Base-by-base conservation (phyloP, 2,888 invertebrate species). In the Autographa gamma region DNA sequence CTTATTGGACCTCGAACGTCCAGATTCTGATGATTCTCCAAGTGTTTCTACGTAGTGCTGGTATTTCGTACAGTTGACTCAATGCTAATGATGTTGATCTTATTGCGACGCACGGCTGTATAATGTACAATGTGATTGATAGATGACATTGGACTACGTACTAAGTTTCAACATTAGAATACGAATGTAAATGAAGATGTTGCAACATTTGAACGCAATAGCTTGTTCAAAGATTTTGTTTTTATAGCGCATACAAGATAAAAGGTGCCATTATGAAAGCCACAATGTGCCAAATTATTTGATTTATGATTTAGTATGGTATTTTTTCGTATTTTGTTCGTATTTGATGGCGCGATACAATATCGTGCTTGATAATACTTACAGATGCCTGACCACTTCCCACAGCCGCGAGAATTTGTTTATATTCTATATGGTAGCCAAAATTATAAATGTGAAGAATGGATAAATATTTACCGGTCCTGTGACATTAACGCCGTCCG, bases 401-500 rank as follows among this genome's bases (percentile, higher is more conserved):
- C 14, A 48, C 48, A n/a, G 6, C 48, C n/a, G 54, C 9, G 25
- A 56, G n/a, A 56, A 56, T 56, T 56, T 56, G 19, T 25, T 25
- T 11, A 8, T 54, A 54, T 54, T 8, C n/a, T 52, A 18, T n/a
- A 52, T 56, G 54, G 13, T 11, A 56, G 19, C 13, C 54, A 25
- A 13, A 56, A 56, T 13, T 31, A 59, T 31, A 25, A 59, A 32
- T 13, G 31, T 16, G 32, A 32, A n/a, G 8, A 59, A 32, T 56
- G 48, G 38, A 71, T 68, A 58, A 25, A 76, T 76, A 80, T 77
- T 89, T 89, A 95, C 95, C 94, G 92, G 94, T 64, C 93, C 95
- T 18, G 93, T 92, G 61, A 95, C 85, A 81, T 95, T 96, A 81
- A 92, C 96, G 68, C 92, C 96, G 85, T 93, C 96, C 64, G 95